Evolutionary conservation across 2,888 invertebrate genomes (phyloP).

Genomic region (Platycnemis pennipes): DNA sequence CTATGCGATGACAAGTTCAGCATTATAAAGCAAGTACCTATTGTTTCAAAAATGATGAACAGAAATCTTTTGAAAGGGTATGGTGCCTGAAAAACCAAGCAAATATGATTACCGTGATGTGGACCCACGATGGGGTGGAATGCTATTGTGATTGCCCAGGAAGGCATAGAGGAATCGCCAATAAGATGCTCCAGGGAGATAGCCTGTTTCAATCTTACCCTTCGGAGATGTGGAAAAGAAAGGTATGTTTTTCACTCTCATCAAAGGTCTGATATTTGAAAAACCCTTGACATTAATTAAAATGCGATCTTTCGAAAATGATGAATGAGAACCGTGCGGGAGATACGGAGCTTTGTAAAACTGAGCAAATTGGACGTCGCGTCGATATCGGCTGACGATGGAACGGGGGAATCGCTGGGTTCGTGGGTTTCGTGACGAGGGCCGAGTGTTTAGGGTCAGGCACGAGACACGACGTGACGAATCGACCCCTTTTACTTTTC

Average conservation of each 20-base stretch:
- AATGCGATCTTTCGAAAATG: conserved; percentile 14
- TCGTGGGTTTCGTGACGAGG: conserved; percentile 24
- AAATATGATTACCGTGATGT: not conserved
- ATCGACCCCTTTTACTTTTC: not conserved
- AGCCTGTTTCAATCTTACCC: not conserved
- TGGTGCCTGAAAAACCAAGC: not conserved
- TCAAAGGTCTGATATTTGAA: not conserved
- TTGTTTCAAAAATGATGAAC: not conserved
- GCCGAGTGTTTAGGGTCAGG: not conserved
- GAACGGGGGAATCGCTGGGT: not conserved
- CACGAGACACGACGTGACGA: conserved; percentile 13
- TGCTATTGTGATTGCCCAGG: not conserved
- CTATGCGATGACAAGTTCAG: not conserved
- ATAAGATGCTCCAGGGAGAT: not conserved
- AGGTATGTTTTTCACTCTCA: not conserved
- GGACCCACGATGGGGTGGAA: not conserved
- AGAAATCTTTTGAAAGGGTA: not conserved
- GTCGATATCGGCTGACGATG: not conserved
- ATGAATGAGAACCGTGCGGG: not conserved
- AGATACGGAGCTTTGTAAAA: not conserved
- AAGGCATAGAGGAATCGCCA: not conserved
- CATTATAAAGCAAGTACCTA: not conserved
- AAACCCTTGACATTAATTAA: not conserved
- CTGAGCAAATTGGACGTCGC: conserved; percentile 6
- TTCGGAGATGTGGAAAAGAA: not conserved